Evolutionary conservation across 2,888 invertebrate species (phyloP).

Genomic region (Synergus gifuensis): DNA sequence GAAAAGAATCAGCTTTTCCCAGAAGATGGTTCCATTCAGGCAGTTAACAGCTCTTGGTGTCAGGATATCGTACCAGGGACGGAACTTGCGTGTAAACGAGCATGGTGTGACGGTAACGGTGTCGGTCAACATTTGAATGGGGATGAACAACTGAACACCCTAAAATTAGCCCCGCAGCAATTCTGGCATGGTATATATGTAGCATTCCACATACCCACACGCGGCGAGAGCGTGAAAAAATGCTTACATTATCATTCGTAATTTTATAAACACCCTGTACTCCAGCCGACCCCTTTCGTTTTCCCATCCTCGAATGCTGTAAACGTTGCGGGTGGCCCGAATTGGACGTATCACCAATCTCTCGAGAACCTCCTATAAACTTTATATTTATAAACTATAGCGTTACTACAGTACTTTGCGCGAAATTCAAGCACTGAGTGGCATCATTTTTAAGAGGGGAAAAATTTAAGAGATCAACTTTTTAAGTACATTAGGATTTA

Average conservation of each 20-base stretch:
- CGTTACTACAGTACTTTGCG: neutral
- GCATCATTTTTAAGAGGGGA: slow-evolving; percentile 1
- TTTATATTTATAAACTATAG: neutral
- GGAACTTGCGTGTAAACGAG: slow-evolving; percentile 62
- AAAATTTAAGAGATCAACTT: neutral
- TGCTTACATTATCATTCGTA: slow-evolving; percentile 78
- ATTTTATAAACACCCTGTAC: slow-evolving; percentile 74
- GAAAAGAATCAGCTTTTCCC: slow-evolving; percentile 3
- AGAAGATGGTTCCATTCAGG: slow-evolving; percentile 45
- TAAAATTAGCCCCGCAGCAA: slow-evolving; percentile 76
- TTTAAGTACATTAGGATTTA: too few relatives aligned
- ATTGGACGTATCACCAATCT: slow-evolving; percentile 46
- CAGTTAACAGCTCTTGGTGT: slow-evolving; percentile 61
- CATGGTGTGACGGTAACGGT: slow-evolving; percentile 50
- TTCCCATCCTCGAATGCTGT: slow-evolving; percentile 47
- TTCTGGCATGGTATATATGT: slow-evolving; percentile 52
- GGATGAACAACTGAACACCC: slow-evolving; percentile 72
- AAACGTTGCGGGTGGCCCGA: slow-evolving; percentile 74
- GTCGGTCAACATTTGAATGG: slow-evolving; percentile 52
- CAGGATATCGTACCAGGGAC: slow-evolving; percentile 56
- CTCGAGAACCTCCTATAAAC: slow-evolving; percentile 19
- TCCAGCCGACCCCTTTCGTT: slow-evolving; percentile 43
- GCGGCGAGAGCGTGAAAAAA: slow-evolving; percentile 75
- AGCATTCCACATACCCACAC: slow-evolving; percentile 62
- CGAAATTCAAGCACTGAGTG: neutral